phyloP scores from a whole-genome alignment of 2,113 vertebrate genomes.

The Tragelaphus scriptus region DNA sequence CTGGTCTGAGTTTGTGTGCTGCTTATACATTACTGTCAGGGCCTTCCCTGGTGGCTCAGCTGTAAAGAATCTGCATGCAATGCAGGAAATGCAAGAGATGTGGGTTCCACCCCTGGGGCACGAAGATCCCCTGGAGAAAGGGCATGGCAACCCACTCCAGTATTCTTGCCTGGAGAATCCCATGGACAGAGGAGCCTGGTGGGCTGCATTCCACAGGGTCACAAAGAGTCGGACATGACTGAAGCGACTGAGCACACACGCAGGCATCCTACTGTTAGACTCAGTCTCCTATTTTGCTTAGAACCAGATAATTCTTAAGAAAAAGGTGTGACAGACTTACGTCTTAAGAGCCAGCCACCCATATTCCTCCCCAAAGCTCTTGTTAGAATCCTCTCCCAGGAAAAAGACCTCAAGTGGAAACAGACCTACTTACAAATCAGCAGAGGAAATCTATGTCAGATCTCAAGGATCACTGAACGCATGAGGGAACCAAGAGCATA shows the following conservation, averaged over 20 bases:
- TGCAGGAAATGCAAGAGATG: background rate
- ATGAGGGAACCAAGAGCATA: background rate
- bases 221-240: background rate
- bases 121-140: background rate
- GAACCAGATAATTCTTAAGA: background rate
- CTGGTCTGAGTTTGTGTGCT: background rate
- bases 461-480: background rate
- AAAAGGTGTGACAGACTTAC: background rate
- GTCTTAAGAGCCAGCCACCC: background rate
- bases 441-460: background rate
- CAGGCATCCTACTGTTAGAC: background rate
- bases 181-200: background rate
- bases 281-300: background rate
- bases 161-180: background rate
- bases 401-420: background rate
- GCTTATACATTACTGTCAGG: background rate
- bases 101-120: background rate
- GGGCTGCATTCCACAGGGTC: background rate
- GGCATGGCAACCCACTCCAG: background rate
- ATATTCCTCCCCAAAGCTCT: background rate
- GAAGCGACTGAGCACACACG: rapidly evolving
- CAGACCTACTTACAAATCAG: background rate
- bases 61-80: background rate
- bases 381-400: background rate
- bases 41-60: background rate